Percentiles rank a stretch among this genome's conserved stretches.
Evolutionary conservation across 2,888 invertebrate species (phyloP).

Genomic region (Cantharis flavilabris): DNA sequence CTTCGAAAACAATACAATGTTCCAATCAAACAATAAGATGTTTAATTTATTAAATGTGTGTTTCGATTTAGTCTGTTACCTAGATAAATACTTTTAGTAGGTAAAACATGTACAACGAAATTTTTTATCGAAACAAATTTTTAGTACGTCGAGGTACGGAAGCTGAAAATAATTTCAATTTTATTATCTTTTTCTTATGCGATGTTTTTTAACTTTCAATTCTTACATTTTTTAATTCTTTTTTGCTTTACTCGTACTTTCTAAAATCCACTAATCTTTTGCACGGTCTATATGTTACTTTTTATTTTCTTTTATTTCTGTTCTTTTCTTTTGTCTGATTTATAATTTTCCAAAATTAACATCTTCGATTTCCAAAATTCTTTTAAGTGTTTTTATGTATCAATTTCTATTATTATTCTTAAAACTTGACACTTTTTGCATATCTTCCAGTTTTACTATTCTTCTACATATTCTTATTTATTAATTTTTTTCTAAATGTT

Average conservation of each 20-base stretch:
- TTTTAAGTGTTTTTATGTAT: too few relatives aligned
- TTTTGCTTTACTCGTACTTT: background rate
- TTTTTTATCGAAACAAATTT: background rate
- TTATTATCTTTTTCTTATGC: background rate
- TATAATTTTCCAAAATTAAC: too few relatives aligned
- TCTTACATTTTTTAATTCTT: background rate
- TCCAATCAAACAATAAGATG: background rate
- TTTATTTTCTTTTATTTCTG: background rate
- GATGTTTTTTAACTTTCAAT: background rate
- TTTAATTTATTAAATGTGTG: background rate
- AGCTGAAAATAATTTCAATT: background rate
- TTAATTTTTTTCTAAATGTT: background rate
- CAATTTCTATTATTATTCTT: too few relatives aligned
- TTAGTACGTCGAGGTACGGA: background rate
- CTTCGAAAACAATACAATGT: conserved; percentile 1
- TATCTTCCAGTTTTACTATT: too few relatives aligned
- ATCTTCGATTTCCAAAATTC: too few relatives aligned
- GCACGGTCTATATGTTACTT: too few relatives aligned
- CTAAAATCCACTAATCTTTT: background rate
- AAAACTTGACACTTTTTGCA: too few relatives aligned
- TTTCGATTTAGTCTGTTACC: background rate
- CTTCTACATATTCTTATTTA: background rate
- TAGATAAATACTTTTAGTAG: background rate
- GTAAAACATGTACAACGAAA: background rate
- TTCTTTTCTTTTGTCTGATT: background rate